Evolutionary conservation across 2,888 invertebrate genomes (phyloP).

Genomic region (Onchidella celtica): DNA sequence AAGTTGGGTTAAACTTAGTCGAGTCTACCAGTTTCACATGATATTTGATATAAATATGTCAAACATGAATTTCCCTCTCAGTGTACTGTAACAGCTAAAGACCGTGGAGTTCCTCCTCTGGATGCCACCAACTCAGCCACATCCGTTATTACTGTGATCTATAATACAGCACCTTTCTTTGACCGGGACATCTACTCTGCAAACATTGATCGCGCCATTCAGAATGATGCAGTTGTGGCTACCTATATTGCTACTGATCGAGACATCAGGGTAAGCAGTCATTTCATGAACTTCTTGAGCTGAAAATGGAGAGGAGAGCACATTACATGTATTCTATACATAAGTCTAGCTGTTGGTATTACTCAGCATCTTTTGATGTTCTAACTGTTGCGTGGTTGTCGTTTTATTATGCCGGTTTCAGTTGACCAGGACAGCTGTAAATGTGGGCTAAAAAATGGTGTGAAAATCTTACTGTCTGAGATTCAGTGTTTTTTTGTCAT

Average conservation of each 20-base stretch:
- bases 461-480: too few species aligned
- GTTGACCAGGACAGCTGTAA: too few species aligned
- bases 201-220: slow-evolving; percentile 31
- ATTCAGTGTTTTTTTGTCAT: too few species aligned
- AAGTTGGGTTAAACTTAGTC: too few species aligned
- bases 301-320: too few species aligned
- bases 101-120: slow-evolving; percentile 56
- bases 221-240: background rate
- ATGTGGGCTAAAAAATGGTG: too few species aligned
- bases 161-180: slow-evolving; percentile 68
- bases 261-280: slow-evolving; percentile 81
- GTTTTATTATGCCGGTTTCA: too few species aligned
- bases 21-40: background rate
- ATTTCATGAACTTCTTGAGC: too few species aligned
- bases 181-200: slow-evolving; percentile 46
- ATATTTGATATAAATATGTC: background rate
- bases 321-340: too few species aligned
- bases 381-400: too few species aligned
- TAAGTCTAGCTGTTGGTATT: too few species aligned
- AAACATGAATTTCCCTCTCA: slow-evolving; percentile 31
- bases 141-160: slow-evolving; percentile 63
- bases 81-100: slow-evolving; percentile 55
- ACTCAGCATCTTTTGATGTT: too few species aligned
- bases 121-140: slow-evolving; percentile 56
- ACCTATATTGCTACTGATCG: slow-evolving; percentile 85